Conservation (phyloP, 2,888 invertebrate species). For the Lithophane semibrunnea region DNA sequence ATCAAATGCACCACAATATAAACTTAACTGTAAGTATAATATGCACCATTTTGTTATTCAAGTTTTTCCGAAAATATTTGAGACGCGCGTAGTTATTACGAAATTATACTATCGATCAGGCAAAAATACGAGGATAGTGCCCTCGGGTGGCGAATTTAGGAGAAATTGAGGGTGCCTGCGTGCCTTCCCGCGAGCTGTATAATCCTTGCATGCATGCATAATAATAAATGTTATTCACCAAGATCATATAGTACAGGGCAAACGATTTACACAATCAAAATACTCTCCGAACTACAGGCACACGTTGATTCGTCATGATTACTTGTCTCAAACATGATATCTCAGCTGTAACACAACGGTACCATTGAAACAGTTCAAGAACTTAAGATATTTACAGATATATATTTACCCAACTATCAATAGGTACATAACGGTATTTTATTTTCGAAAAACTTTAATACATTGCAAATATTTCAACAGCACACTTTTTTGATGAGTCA, state of each 20-base stretch:
- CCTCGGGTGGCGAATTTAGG: constrained; percentile 88
- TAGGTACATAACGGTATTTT: constrained; percentile 56
- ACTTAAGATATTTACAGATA: constrained; percentile 50
- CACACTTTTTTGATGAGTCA: constrained; percentile 38
- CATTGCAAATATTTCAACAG: constrained; percentile 43
- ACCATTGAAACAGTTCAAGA: constrained; percentile 52
- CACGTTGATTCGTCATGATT: constrained; percentile 54
- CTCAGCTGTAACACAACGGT: constrained; percentile 55
- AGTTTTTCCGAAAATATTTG: constrained; percentile 77
- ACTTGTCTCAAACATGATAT: constrained; percentile 47
- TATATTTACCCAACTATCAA: constrained; percentile 52
- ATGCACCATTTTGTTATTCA: constrained; percentile 60
- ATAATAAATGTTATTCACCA: constrained; percentile 81
- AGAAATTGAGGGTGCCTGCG: constrained; percentile 87
- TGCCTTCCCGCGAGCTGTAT: constrained; percentile 81
- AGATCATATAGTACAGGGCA: constrained; percentile 84
- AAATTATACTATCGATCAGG: constrained; percentile 89
- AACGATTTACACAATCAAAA: constrained; percentile 64
- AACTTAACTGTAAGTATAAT: constrained; percentile 46
- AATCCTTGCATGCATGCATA: constrained; percentile 82
- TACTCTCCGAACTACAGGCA: constrained; percentile 45
- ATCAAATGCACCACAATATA: constrained; percentile 35
- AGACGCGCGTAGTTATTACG: constrained; percentile 82
- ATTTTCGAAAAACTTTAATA: constrained; percentile 42
- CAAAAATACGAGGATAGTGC: constrained; percentile 85